Percentiles rank a stretch among this genome's conserved stretches.
These are phyloP conservation scores for Cactoblastis cactorum DNA, from an alignment of 2,888 invertebrate species.

Conservation along the genomic window DNA sequence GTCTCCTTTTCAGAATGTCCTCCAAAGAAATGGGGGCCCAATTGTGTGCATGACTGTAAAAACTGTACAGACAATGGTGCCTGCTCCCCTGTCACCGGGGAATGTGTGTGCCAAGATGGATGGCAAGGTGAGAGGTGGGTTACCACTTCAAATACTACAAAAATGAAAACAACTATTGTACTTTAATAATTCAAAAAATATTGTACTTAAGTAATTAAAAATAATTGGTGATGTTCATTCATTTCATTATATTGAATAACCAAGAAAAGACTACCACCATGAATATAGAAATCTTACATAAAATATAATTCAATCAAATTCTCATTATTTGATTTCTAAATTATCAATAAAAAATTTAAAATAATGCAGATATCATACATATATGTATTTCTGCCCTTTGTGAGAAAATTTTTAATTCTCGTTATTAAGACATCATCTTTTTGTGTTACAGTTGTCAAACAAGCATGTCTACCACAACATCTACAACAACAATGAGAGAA, in stretches of 20 bases:
- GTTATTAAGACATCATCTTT: conserved; percentile 11
- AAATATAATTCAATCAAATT: no score
- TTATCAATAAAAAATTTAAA: no score
- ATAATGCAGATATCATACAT: neutral
- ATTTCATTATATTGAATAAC: no score
- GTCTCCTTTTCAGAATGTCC: conserved; percentile 80
- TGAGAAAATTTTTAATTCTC: no score
- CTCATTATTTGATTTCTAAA: no score
- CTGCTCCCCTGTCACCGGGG: conserved; percentile 83
- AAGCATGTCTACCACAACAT: conserved; percentile 50
- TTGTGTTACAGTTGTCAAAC: conserved; percentile 62
- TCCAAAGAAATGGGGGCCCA: conserved; percentile 85
- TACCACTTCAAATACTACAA: conserved; percentile 35
- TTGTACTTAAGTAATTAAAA: no score
- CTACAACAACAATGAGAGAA: conserved; percentile 49
- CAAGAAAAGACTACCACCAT: no score
- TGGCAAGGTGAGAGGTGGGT: conserved; percentile 85
- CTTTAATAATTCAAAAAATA: no score
- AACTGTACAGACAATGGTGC: conserved; percentile 77
- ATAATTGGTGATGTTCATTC: no score
- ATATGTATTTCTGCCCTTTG: neutral
- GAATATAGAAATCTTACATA: no score
- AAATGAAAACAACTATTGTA: neutral
- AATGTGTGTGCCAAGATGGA: conserved; percentile 83
- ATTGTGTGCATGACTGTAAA: conserved; percentile 83